phyloP scores from a whole-genome alignment of 2,797 vertebrate species.

The Oryzias dopingdopingensis region DNA sequence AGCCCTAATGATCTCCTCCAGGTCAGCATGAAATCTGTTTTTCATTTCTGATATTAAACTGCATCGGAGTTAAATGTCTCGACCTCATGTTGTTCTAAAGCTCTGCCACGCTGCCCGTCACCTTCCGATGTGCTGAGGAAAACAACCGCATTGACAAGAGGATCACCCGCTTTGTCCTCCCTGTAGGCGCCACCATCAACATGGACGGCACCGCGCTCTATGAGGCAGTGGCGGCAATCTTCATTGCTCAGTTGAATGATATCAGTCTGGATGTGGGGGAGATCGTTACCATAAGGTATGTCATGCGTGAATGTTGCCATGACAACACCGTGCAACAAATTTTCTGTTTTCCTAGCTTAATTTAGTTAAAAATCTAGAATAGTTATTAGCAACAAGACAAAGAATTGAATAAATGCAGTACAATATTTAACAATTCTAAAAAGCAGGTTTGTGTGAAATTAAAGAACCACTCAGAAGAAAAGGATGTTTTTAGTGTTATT shows the following conservation, averaged over 20 bases:
- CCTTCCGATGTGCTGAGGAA: conserved; percentile 94
- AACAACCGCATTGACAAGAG: conserved; percentile 92
- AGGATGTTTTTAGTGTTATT: too few relatives aligned
- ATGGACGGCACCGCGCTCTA: conserved; percentile 98
- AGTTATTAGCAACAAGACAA: too few relatives aligned
- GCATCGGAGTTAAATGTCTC: accelerated
- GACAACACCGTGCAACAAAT: too few relatives aligned
- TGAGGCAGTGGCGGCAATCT: conserved; percentile 94
- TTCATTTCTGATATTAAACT: background rate
- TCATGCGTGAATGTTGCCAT: background rate
- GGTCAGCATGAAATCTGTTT: conserved; percentile 71
- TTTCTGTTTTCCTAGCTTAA: too few relatives aligned
- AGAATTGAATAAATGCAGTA: too few relatives aligned
- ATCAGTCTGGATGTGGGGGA: conserved; percentile 86
- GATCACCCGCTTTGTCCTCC: conserved; percentile 95
- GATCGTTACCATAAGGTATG: conserved; percentile 93
- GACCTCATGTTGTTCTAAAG: conserved; percentile 55
- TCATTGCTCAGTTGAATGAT: conserved; percentile 94
- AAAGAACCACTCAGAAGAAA: too few relatives aligned
- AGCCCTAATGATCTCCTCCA: conserved; percentile 98
- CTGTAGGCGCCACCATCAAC: conserved; percentile 96
- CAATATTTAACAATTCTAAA: too few relatives aligned
- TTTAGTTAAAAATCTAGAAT: too few relatives aligned
- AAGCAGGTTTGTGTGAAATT: too few relatives aligned
- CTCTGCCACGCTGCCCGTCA: conserved; percentile 95